Base-by-base conservation (phyloP, 2,797 vertebrate species). In the Natrix natrix region DNA sequence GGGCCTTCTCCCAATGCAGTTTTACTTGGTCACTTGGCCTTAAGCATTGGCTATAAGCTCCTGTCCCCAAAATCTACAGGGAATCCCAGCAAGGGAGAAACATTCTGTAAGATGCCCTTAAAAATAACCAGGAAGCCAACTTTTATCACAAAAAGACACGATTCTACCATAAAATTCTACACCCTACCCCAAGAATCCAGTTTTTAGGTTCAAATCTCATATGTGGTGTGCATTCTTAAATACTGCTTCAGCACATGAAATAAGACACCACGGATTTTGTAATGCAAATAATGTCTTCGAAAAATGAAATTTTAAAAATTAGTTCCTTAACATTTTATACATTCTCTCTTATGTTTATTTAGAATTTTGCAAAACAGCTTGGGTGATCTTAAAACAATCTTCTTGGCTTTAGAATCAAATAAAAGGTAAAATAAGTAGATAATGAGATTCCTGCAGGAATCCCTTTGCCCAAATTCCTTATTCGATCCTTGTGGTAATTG, bases 291-390 rank as follows among this genome's bases (percentile, higher is more conserved):
- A 14, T n/a, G 88, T 32, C 90, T 92, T 63, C 78, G 14, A 48
- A 69, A 87, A 94, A 94, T 92, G 93, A 96, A 96, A 96, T 91
- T 88, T 52, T 37, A 94, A 93, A 59, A 94, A 48, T 78, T 22
- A 74, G 92, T 78, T 26, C 78, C 69, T 61, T 88, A 83, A 56
- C 37, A 74, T n/a, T 32, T 20, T 74, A 43, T 87, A 69, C 52
- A 16, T 86, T 0, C 83, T 56, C 90, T 95, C 22, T 61, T 60
- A 89, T 6, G 1, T 61, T 94, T 20, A 43, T 60, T 90, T 90
- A 55, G 26, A 86, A 92, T 43, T 92, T 94, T 17, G 2, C 1
- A 66, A 61, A 52, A 28, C 6, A 86, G 63, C 17, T 74, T 28
- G 88, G 86, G 92, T 13, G 37, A 24, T 22, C 3, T 7, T 54